Base-by-base conservation (phyloP, 1,140 invertebrate genomes). In the Aricia agestis region DNA sequence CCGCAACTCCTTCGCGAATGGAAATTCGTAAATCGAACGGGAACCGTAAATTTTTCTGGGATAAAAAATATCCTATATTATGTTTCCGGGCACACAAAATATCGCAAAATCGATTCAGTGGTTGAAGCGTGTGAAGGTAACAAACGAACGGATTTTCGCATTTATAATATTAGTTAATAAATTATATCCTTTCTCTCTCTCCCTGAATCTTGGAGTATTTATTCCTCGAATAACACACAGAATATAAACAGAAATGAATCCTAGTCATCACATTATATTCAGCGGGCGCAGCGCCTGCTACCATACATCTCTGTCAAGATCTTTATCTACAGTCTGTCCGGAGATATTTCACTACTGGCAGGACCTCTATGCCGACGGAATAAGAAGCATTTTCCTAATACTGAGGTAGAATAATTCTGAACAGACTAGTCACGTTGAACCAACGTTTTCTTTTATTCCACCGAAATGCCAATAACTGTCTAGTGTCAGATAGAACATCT, bases 131-230 rank as follows among this genome's bases (percentile, higher is more conserved):
- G 13, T 2, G 15, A 58, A 17, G 3, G 13, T 58, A 58, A 13
- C 61, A 65, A 32, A 65, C 61, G 9, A n/a, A 65, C 61, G n/a
- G n/a, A 65, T 18, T 65, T 65, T 65, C 19, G 31, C 18, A 65
- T 19, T 65, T 65, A 65, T 25, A 25, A 25, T 65, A 31, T 65
- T 65, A 65, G 31, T 65, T 25, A 65, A 15, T 10, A 65, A 36
- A 36, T 36, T 36, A 7, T 36, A 5, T 7, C 5, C 6, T 9
- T 7, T 7, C 6, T 36, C 36, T 6, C 36, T 36, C 9, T 36
- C 36, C 36, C 36, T 36, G 36, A 36, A 36, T 7, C 36, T 1
- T 36, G 0, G 2, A 36, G 36, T 36, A 36, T 36, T 36, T 36
- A 36, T 36, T 36, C 36, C 36, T 36, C 6, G 36, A 6, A 63